Base-by-base conservation (phyloP, 2,113 vertebrate species). In the Mastomys natalensis region DNA sequence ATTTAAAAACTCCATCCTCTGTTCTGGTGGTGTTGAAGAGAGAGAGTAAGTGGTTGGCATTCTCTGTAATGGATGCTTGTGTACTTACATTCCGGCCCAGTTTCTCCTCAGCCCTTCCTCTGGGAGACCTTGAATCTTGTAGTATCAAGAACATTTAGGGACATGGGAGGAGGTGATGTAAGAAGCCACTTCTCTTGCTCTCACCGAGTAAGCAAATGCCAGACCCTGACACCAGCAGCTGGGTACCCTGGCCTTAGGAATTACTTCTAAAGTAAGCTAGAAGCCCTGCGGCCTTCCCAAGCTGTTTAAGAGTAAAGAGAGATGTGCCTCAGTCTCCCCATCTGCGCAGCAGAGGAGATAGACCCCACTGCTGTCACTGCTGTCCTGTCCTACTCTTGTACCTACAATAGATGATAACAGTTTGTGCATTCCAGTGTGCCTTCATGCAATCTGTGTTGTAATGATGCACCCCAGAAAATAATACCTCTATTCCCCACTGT, bases 1-100 rank as follows among this genome's bases (percentile, higher is more conserved):
- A 97, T 97, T 97, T 96, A 88, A 95, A 95, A 94, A 37, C 72
- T 48, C 85, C 72, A 78, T 51, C 53, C 90, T 97, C 92, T 95
- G 95, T 93, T 95, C 96, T 95, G 96, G 86, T 91, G 96, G 94
- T 91, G 95, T 37, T 96, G 96, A 93, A 7, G 34, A 68, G 76
- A 94, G 78, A 97, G 87, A 94, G 68, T 93, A 82, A 95, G 95
- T 96, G 94, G 92, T 86, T 82, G 74, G 93, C 85, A 55, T 93
- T 94, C 88, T 97, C 92, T 86, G 72, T 96, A 85, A 93, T 85
- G 85, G 77, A 91, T 84, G 96, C 31, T 93, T 87, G 0, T 66
- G 93, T 92, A 85, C 93, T 97, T 96, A 82, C 80, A 93, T 95
- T 85, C 90, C 70, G 91, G 76, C 90, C 43, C 48, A 91, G 93